A percentile compares a stretch with the other conserved stretches of the same genome.
Conservation (phyloP, 37 sponge, comb jelly and placozoan genomes). For the Oopsacas minuta region DNA sequence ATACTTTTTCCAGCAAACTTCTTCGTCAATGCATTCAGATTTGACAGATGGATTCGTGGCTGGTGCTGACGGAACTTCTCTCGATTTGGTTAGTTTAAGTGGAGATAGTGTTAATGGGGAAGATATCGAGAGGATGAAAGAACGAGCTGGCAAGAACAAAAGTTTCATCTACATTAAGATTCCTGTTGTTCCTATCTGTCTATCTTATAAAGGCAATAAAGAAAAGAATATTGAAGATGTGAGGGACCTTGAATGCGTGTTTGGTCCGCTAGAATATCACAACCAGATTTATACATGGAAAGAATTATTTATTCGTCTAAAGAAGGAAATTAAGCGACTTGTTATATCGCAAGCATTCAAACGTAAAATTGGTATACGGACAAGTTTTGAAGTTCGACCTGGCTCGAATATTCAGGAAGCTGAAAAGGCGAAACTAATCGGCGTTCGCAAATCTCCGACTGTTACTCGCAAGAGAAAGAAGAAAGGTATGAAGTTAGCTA, state of each 20-base stretch:
- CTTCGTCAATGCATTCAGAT: not conserved
- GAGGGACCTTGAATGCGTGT: constrained; percentile 13
- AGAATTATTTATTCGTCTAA: constrained; percentile 76
- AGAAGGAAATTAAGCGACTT: constrained; percentile 69
- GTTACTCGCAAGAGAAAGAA: not conserved
- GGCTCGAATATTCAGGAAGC: not conserved
- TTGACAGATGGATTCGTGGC: not conserved
- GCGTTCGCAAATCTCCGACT: not conserved
- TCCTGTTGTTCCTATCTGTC: constrained; percentile 52
- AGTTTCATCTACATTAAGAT: constrained; percentile 89
- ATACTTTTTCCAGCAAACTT: constrained; percentile 66
- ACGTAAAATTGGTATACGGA: not conserved
- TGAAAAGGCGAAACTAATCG: constrained; percentile 12
- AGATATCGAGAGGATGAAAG: constrained; percentile 66
- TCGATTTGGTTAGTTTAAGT: not conserved
- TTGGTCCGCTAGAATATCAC: constrained; percentile 71
- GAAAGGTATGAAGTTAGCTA: not conserved
- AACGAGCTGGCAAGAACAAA: constrained; percentile 62
- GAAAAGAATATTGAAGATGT: constrained; percentile 25
- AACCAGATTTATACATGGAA: constrained; percentile 76
- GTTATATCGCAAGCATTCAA: constrained; percentile 52
- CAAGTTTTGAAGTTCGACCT: not conserved
- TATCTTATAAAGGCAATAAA: constrained; percentile 63
- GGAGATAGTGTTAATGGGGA: constrained; percentile 23
- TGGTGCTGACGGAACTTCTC: not conserved